A percentile compares a stretch with the other conserved stretches of the same genome.
Conservation (phyloP, 2,888 invertebrate species). For the Dasysyrphus albostriatus region DNA sequence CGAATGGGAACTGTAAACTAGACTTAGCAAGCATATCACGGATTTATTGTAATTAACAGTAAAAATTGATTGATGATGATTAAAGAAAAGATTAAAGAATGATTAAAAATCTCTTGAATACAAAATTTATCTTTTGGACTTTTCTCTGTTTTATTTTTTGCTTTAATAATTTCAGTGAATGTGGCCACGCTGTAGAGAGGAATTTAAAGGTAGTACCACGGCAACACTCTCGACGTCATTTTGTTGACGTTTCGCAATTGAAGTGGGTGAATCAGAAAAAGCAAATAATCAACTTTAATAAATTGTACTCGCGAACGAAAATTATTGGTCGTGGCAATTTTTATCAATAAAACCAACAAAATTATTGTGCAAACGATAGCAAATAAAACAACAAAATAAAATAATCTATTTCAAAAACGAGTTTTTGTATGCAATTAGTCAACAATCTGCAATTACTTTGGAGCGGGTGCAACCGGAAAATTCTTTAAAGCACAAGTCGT, state of each 20-base stretch:
- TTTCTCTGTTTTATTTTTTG: neutral
- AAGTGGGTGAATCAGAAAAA: constrained; percentile 27
- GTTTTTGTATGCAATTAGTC: constrained; percentile 18
- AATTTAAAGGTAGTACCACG: neutral
- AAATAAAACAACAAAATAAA: neutral
- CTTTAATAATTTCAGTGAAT: neutral
- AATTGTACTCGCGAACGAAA: neutral
- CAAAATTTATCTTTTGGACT: no score
- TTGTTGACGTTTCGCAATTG: constrained; percentile 42
- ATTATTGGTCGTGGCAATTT: constrained; percentile 19
- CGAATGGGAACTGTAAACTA: no score
- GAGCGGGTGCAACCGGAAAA: constrained; percentile 47
- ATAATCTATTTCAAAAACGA: neutral
- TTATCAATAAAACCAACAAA: neutral
- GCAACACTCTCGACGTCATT: constrained; percentile 21
- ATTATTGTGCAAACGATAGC: neutral
- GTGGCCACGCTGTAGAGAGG: neutral
- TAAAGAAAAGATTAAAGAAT: no score
- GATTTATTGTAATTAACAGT: no score
- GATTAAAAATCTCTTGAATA: no score
- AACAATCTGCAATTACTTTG: constrained; percentile 1
- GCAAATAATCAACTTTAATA: neutral
- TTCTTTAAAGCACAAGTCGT: constrained; percentile 27
- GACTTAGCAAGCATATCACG: no score
- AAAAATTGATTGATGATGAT: no score